A percentile compares a stretch with the other conserved stretches of the same genome.
Conservation (phyloP, 1,140 invertebrate species). For the Nasonia longicornis region DNA sequence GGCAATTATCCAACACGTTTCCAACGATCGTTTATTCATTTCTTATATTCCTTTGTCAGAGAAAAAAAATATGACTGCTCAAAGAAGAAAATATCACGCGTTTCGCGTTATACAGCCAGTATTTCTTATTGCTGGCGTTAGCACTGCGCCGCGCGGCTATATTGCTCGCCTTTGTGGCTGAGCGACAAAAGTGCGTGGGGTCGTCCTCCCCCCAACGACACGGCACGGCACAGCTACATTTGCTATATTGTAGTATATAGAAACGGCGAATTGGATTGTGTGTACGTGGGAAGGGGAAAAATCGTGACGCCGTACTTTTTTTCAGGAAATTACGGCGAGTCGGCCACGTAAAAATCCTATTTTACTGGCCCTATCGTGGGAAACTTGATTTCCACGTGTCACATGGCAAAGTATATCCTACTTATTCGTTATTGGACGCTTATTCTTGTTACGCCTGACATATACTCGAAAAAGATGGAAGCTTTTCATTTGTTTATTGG, state of each 20-base stretch:
- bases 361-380: not conserved
- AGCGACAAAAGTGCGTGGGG: constrained; percentile 6
- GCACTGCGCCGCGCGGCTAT: not conserved
- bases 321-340: constrained; percentile 24
- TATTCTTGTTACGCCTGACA: too few species aligned
- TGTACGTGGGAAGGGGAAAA: constrained; percentile 3
- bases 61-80: too few species aligned
- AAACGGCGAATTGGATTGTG: constrained; percentile 17
- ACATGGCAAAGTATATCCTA: not conserved
- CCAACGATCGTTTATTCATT: too few species aligned
- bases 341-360: not conserved
- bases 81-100: too few species aligned
- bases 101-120: not conserved
- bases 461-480: too few species aligned
- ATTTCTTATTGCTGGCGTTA: not conserved
- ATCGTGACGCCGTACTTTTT: constrained; percentile 18
- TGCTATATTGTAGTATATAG: constrained; percentile 13
- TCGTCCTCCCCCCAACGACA: not conserved
- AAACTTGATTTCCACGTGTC: not conserved
- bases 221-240: not conserved
- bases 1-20: too few species aligned
- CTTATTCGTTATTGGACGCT: not conserved
- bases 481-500: too few species aligned
- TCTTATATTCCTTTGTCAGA: too few species aligned
- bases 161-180: not conserved